Evolutionary conservation across 2,888 invertebrate genomes (phyloP).

Genomic region (Lasiommata megera): DNA sequence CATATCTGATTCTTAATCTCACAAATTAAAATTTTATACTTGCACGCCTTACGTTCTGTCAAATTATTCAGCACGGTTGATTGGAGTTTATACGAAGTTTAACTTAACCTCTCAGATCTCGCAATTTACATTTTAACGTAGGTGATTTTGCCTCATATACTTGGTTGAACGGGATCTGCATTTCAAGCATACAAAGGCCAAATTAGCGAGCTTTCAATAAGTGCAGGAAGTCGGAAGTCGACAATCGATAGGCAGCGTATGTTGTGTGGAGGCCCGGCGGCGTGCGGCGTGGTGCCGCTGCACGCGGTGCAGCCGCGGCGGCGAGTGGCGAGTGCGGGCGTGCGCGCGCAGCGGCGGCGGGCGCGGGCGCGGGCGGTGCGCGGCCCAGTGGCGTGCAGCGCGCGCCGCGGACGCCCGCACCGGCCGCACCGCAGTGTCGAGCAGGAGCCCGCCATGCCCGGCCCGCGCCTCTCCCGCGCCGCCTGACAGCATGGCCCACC

Average conservation of each 20-base stretch:
- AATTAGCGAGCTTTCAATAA: slow-evolving; percentile 39
- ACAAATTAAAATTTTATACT: not conserved
- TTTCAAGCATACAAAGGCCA: slow-evolving; percentile 27
- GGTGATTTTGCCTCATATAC: no score
- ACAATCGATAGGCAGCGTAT: slow-evolving; percentile 44
- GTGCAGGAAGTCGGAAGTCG: slow-evolving; percentile 40
- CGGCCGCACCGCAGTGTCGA: slow-evolving; percentile 80
- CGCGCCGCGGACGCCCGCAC: slow-evolving; percentile 80
- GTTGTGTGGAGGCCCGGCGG: slow-evolving; percentile 38
- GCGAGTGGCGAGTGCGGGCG: slow-evolving; percentile 44
- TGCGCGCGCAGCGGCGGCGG: slow-evolving; percentile 59
- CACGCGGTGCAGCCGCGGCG: slow-evolving; percentile 30
- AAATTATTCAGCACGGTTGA: not conserved
- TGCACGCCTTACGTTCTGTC: not conserved
- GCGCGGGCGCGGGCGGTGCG: slow-evolving; percentile 62
- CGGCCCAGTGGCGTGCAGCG: slow-evolving; percentile 78
- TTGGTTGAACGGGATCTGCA: no score
- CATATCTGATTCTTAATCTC: not conserved
- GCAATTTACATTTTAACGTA: no score
- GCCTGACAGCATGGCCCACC: slow-evolving; percentile 80
- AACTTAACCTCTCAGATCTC: not conserved
- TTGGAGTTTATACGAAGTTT: slow-evolving; percentile 5
- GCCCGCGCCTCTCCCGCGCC: slow-evolving; percentile 79
- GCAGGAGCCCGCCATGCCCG: slow-evolving; percentile 79
- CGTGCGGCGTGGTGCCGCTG: slow-evolving; percentile 39